Evolutionary conservation across 1,140 invertebrate genomes (phyloP), one percentile per base, ranked within the genome.

Genomic region (Trypoxylus dichotomus): DNA sequence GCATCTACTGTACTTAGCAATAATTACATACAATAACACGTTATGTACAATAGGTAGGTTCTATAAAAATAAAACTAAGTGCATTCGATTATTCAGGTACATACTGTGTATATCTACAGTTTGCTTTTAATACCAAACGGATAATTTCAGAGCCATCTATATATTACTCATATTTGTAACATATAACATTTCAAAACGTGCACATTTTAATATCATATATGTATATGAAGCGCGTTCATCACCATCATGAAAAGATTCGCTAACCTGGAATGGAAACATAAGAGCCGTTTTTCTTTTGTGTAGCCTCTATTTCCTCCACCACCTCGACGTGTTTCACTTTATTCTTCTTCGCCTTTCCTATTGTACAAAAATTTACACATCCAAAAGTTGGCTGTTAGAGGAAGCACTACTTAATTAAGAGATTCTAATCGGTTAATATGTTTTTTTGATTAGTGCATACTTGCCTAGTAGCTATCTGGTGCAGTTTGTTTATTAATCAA

Each of bases 191-290:
- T 47, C 43, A 47, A 47, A 24, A 63, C 25, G 60, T 27, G 60
- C 60, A 63, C 25, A 63, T 21, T 63, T 24, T 63, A 63, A 24
- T 24, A 63, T 58, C 3, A 6, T 58, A n/a, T 58, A 58, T n/a
- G 54, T 63, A 63, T 25, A 63, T 27, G 60, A 63, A 63, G 60
- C 60, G 10, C 60, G 25, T 27, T 24, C 25, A 63, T 63, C 60
- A 27, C 13, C 60, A 63, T 47, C 43, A 47, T 47, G 60, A 63
- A 63, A 63, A 63, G 19, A 63, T 19, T 37, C 3, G 82, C 89
- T 89, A 90, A 93, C 92, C 93, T 93, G 93, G 92, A 85, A 94
- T 91, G 79, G 92, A 90, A 84, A 94, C 90, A 88, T 94, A 94
- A 82, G 91, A 92, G 86, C 93, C 93, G 87, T 92, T 91, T 84